Evolutionary conservation across 2,797 vertebrate species (phyloP).

Genomic region (Phoeniculus purpureus): DNA sequence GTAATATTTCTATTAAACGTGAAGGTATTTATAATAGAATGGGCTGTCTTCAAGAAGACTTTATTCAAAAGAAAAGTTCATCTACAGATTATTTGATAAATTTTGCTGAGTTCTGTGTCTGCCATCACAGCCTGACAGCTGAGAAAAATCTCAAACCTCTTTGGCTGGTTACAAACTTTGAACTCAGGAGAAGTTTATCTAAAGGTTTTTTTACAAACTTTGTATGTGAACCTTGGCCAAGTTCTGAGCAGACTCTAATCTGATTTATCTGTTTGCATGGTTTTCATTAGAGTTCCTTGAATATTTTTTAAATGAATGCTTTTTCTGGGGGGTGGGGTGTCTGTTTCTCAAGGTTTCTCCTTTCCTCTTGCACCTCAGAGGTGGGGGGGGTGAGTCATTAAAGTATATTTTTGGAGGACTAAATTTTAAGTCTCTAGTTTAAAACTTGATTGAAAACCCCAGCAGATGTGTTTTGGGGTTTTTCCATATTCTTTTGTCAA

Average conservation of each 20-base stretch:
- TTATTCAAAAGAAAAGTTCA: not conserved
- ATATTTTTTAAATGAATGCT: not conserved
- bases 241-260: not conserved
- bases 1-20: not conserved
- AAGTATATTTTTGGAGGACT: not conserved
- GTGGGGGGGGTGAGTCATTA: not conserved
- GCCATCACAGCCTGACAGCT: not conserved
- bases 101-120: not conserved
- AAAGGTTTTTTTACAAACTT: not conserved
- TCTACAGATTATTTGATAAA: not conserved
- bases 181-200: not conserved
- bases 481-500: not conserved
- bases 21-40: not conserved
- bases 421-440: not conserved
- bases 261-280: slow-evolving; percentile 22
- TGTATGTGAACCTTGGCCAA: not conserved
- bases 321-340: not conserved
- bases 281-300: slow-evolving; percentile 22
- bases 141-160: not conserved
- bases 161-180: not conserved
- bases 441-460: not conserved
- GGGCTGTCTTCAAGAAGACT: not conserved
- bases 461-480: not conserved
- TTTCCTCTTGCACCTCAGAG: not conserved
- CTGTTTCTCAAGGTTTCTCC: not conserved